A percentile compares a stretch with the other conserved stretches of the same genome.
phyloP scores from a whole-genome alignment of 2,113 vertebrate genomes.

The Arenaria interpres region DNA sequence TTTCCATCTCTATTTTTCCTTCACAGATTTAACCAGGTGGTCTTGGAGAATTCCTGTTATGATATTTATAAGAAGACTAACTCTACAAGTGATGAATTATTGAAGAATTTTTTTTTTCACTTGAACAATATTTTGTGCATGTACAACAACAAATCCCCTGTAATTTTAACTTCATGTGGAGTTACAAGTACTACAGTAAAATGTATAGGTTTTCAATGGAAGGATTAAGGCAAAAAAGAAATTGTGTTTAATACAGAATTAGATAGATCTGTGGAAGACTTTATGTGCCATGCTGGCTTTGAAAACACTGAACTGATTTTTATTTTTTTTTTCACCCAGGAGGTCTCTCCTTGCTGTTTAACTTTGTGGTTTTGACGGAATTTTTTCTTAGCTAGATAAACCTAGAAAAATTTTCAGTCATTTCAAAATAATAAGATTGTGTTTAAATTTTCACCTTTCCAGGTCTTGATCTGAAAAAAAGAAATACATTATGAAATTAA shows the following conservation, averaged over 20 bases:
- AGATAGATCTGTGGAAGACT: neutral
- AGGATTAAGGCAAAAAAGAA: neutral
- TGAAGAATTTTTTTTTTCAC: neutral
- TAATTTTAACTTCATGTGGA: neutral
- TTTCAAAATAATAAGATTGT: neutral
- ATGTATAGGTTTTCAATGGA: neutral
- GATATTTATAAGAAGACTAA: neutral
- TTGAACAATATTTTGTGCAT: neutral
- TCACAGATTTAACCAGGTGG: neutral
- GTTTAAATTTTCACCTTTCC: neutral
- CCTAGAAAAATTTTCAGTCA: neutral
- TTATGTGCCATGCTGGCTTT: neutral
- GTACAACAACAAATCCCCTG: neutral
- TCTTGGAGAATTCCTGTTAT: neutral
- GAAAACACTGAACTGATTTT: neutral
- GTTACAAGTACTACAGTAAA: neutral
- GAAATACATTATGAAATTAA: neutral
- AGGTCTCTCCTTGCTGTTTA: neutral
- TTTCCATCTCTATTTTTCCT: neutral
- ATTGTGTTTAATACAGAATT: neutral
- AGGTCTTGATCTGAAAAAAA: neutral
- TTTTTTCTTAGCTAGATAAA: neutral
- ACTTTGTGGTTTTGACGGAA: neutral
- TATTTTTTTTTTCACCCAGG: neutral
- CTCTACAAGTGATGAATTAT: neutral